These are phyloP conservation scores for Andrena camellia DNA, from an alignment of 2,888 invertebrate genomes.

Conservation along the genomic window DNA sequence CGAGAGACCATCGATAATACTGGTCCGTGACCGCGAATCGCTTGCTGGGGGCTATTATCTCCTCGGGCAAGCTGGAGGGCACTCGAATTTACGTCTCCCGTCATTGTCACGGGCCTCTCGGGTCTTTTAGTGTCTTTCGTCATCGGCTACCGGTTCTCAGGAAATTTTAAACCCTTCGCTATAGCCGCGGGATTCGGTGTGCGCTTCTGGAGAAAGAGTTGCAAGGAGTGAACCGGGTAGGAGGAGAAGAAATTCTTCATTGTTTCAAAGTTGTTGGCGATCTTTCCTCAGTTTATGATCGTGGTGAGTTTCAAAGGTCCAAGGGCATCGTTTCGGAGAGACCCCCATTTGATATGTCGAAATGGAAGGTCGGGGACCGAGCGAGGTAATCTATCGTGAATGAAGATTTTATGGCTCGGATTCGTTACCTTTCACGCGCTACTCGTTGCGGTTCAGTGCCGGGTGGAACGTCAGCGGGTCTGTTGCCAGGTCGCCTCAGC, in stretches of 20 bases:
- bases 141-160: background rate
- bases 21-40: slow-evolving; percentile 40
- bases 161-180: background rate
- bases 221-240: too few species aligned
- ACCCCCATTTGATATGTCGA: background rate
- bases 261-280: too few species aligned
- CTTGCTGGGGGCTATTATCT: slow-evolving; percentile 23
- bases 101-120: slow-evolving; percentile 13
- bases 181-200: background rate
- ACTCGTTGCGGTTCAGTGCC: slow-evolving; percentile 93
- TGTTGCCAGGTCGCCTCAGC: slow-evolving; percentile 87
- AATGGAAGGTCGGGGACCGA: background rate
- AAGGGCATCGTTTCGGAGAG: background rate
- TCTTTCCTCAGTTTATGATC: too few species aligned
- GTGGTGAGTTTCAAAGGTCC: background rate
- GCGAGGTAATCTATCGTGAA: background rate
- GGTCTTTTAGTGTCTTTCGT: background rate
- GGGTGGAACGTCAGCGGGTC: slow-evolving; percentile 88
- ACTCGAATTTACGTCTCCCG: background rate
- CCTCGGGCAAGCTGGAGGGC: background rate
- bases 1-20: slow-evolving; percentile 43
- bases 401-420: background rate
- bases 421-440: slow-evolving; percentile 89
- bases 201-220: too few species aligned
- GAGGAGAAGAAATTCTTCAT: too few species aligned